phyloP scores from a whole-genome alignment of 2,888 invertebrate genomes.

The Drosophila macrospina region DNA sequence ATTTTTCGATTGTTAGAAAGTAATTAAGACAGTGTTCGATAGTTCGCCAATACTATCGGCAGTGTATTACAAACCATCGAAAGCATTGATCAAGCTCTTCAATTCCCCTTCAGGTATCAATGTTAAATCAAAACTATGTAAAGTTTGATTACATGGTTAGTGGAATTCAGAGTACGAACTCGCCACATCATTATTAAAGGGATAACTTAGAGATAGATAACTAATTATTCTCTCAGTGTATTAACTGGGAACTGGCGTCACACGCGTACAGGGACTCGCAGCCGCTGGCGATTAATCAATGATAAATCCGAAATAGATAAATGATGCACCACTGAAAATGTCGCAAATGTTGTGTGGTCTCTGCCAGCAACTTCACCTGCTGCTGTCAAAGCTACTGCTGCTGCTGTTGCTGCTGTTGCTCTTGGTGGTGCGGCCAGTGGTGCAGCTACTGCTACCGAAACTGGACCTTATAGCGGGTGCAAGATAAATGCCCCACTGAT shows the following conservation, averaged over 20 bases:
- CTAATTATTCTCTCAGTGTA: conserved; percentile 36
- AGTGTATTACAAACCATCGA: too few relatives aligned
- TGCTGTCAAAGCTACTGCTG: conserved; percentile 27
- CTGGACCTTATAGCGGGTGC: conserved; percentile 64
- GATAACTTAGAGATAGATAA: too few relatives aligned
- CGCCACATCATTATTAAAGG: too few relatives aligned
- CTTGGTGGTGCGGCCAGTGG: conserved; percentile 7
- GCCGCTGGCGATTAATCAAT: conserved; percentile 79
- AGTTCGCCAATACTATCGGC: too few relatives aligned
- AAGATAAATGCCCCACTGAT: conserved; percentile 79
- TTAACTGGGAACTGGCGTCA: conserved; percentile 53
- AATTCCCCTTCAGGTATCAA: too few relatives aligned
- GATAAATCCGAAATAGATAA: conserved; percentile 82
- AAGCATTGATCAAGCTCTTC: too few relatives aligned
- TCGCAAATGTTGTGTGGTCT: conserved; percentile 77
- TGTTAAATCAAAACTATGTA: too few relatives aligned
- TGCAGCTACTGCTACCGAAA: conserved; percentile 1
- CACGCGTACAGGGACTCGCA: conserved; percentile 45
- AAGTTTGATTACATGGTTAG: too few relatives aligned
- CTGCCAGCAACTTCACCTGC: conserved; percentile 68
- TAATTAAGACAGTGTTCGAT: too few relatives aligned
- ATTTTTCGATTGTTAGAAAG: too few relatives aligned
- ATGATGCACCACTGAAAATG: conserved; percentile 69
- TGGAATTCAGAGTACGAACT: too few relatives aligned
- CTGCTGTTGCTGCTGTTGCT: conserved; percentile 12